Percentiles rank a stretch among this genome's conserved stretches.
Conservation (phyloP, 2,113 vertebrate species). For the Centropristis striata region DNA sequence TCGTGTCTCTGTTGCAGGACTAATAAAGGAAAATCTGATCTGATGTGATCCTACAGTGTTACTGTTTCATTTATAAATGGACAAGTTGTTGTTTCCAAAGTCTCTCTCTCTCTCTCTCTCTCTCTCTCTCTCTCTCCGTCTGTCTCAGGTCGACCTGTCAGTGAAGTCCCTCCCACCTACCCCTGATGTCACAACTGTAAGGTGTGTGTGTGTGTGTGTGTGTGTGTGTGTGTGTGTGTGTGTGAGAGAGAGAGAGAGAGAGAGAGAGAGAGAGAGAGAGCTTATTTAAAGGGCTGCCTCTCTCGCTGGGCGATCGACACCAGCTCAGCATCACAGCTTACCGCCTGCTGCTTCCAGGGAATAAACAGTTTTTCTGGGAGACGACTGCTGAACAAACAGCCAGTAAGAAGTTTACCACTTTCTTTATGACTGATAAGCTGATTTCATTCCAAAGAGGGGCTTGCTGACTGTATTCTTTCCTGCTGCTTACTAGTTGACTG, state of each 20-base stretch:
- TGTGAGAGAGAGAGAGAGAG: constrained; percentile 44
- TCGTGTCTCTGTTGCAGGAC: too few relatives aligned
- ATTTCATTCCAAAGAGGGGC: neutral
- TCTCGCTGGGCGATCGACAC: constrained; percentile 47
- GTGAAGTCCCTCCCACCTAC: constrained; percentile 52
- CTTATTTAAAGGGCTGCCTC: constrained; percentile 66
- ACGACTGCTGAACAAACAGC: constrained; percentile 45
- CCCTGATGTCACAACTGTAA: constrained; percentile 49
- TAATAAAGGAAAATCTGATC: too few relatives aligned
- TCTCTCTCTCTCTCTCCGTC: too few relatives aligned
- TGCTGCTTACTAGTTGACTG: neutral
- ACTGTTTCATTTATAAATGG: too few relatives aligned
- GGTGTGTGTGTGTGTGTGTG: constrained; percentile 37
- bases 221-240: constrained; percentile 46
- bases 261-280: constrained; percentile 35
- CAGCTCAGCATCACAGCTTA: constrained; percentile 49
- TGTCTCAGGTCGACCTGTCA: constrained; percentile 49
- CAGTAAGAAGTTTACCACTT: constrained; percentile 25
- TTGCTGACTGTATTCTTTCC: neutral
- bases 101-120: too few relatives aligned
- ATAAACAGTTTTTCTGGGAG: constrained; percentile 36
- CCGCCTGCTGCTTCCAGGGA: constrained; percentile 50
- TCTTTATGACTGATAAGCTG: neutral
- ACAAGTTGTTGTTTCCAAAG: too few relatives aligned
- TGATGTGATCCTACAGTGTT: too few relatives aligned